These are phyloP conservation scores for Ormyrus pomaceus DNA, from an alignment of 2,888 invertebrate species.

Conservation along the genomic window DNA sequence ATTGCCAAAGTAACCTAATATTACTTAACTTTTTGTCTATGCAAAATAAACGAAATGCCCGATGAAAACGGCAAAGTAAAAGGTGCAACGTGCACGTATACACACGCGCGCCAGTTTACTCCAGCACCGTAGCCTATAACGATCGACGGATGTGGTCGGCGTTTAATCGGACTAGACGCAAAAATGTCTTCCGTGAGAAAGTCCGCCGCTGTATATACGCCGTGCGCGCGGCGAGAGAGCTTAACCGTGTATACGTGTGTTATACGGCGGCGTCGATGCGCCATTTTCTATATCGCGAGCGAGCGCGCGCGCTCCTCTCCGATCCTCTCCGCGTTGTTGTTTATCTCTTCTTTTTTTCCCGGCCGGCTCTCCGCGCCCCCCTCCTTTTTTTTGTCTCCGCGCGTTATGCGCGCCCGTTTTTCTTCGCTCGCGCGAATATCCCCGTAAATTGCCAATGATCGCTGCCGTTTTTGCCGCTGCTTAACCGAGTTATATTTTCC, in stretches of 20 bases:
- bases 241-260: neutral
- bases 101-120: constrained; percentile 12
- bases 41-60: too few relatives aligned
- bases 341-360: constrained; percentile 33
- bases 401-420: constrained; percentile 17
- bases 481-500: too few relatives aligned
- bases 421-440: constrained; percentile 40
- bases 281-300: constrained; percentile 49
- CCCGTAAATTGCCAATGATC: constrained; percentile 44
- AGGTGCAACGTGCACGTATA: too few relatives aligned
- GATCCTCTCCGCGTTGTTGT: constrained; percentile 22
- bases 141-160: constrained; percentile 74
- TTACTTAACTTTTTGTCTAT: too few relatives aligned
- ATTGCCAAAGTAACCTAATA: too few relatives aligned
- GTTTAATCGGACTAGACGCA: constrained; percentile 71
- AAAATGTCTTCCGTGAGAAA: constrained; percentile 75
- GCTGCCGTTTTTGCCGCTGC: constrained; percentile 28
- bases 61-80: too few relatives aligned
- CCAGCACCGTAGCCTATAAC: constrained; percentile 62
- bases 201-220: constrained; percentile 34
- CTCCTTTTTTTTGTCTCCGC: neutral
- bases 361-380: constrained; percentile 29
- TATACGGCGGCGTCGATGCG: constrained; percentile 22
- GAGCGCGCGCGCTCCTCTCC: constrained; percentile 28
- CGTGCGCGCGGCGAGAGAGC: constrained; percentile 22